Evolutionary conservation across 2,888 invertebrate genomes (phyloP).

Genomic region (Hemicrepidius hirtus): DNA sequence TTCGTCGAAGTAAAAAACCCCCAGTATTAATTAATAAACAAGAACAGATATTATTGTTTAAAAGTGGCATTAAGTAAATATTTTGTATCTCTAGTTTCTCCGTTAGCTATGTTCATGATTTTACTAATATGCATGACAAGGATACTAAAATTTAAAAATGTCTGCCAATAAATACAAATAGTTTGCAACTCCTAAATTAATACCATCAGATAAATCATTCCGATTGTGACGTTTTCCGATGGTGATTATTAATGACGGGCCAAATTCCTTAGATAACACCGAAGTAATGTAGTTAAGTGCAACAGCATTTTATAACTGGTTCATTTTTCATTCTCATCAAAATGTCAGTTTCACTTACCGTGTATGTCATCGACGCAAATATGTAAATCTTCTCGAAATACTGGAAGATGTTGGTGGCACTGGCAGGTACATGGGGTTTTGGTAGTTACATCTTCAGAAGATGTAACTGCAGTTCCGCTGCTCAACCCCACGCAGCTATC

Average conservation of each 20-base stretch:
- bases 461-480: slow-evolving; percentile 77
- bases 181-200: too few species aligned
- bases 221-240: background rate
- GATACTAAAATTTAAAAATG: too few species aligned
- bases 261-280: background rate
- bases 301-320: background rate
- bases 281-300: slow-evolving; percentile 1
- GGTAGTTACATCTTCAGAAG: slow-evolving; percentile 65
- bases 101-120: too few species aligned
- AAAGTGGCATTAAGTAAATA: too few species aligned
- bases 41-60: too few species aligned
- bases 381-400: slow-evolving; percentile 89
- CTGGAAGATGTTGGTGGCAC: slow-evolving; percentile 84
- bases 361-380: slow-evolving; percentile 91
- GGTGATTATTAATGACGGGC: background rate
- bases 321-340: slow-evolving; percentile 24
- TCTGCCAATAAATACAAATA: too few species aligned
- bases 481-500: slow-evolving; percentile 81
- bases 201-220: too few species aligned
- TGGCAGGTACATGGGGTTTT: slow-evolving; percentile 82
- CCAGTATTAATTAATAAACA: too few species aligned
- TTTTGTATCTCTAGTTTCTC: too few species aligned
- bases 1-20: too few species aligned
- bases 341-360: slow-evolving; percentile 75
- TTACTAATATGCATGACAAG: too few species aligned